Conservation (phyloP, 2,888 invertebrate genomes). For the Sericinus montela region DNA sequence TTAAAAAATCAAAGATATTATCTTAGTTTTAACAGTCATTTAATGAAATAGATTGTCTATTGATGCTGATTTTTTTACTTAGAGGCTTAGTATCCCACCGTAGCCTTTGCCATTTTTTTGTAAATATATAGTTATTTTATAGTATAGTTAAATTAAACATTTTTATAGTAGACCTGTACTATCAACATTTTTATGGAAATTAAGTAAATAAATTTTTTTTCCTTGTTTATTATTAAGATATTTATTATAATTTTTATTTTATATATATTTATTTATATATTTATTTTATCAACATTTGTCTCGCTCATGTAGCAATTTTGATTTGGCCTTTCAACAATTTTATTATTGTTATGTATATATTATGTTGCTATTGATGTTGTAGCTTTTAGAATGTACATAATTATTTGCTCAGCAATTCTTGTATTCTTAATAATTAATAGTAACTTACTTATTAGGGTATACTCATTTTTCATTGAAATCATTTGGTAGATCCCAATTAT, state of each 20-base stretch:
- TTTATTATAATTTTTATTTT: not conserved
- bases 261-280: too few relatives aligned
- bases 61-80: not conserved
- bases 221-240: too few relatives aligned
- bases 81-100: constrained; percentile 19
- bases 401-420: constrained; percentile 31
- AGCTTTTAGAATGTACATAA: constrained; percentile 31
- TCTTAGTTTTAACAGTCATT: too few relatives aligned
- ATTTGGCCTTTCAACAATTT: constrained; percentile 13
- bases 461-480: too few relatives aligned
- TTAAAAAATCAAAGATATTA: too few relatives aligned
- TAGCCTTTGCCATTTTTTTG: constrained; percentile 13
- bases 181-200: too few relatives aligned
- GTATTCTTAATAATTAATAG: constrained; percentile 11
- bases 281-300: constrained; percentile 14
- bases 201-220: too few relatives aligned
- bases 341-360: constrained; percentile 14
- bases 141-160: not conserved
- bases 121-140: constrained; percentile 5
- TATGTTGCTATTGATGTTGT: constrained; percentile 34
- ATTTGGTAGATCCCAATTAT: too few relatives aligned
- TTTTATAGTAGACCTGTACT: not conserved
- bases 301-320: constrained; percentile 1
- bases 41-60: not conserved
- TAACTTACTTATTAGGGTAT: too few relatives aligned